These are phyloP conservation scores for Charina bottae DNA, from an alignment of 2,113 vertebrate species.

Conservation along the genomic window DNA sequence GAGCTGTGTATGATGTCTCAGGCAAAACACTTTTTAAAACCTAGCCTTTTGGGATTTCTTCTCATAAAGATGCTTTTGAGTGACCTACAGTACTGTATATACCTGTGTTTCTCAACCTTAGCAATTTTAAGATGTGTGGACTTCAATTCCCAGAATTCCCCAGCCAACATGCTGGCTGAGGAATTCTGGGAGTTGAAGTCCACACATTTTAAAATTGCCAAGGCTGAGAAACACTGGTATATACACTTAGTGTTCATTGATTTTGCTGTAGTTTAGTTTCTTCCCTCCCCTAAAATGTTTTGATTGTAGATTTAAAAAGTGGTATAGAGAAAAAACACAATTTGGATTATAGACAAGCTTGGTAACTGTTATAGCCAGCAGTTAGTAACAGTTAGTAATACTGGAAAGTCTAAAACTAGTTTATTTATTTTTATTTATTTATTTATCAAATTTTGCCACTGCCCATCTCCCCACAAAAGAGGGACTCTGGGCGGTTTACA, in stretches of 20 bases:
- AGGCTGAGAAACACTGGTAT: too few species aligned
- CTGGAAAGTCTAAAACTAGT: not conserved
- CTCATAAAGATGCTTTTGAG: not conserved
- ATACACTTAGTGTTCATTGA: not conserved
- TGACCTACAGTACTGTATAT: not conserved
- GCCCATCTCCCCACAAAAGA: too few species aligned
- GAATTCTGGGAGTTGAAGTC: too few species aligned
- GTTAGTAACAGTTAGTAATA: not conserved
- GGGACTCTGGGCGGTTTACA: too few species aligned
- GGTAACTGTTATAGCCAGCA: not conserved
- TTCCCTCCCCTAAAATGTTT: not conserved
- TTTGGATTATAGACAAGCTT: not conserved
- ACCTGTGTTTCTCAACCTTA: too few species aligned
- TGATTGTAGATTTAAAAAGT: not conserved
- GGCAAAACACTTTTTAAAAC: not conserved
- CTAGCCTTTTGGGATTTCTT: not conserved
- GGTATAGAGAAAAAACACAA: not conserved
- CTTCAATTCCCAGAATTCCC: too few species aligned
- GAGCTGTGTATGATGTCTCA: not conserved
- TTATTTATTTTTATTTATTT: too few species aligned
- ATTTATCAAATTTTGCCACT: too few species aligned
- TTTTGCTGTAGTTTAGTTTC: not conserved
- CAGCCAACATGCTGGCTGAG: too few species aligned
- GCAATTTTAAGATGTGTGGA: too few species aligned
- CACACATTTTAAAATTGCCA: too few species aligned